Percentiles rank a stretch among this genome's conserved stretches.
Evolutionary conservation across 1,140 invertebrate species (phyloP).

Genomic region (Orchestia grillus): DNA sequence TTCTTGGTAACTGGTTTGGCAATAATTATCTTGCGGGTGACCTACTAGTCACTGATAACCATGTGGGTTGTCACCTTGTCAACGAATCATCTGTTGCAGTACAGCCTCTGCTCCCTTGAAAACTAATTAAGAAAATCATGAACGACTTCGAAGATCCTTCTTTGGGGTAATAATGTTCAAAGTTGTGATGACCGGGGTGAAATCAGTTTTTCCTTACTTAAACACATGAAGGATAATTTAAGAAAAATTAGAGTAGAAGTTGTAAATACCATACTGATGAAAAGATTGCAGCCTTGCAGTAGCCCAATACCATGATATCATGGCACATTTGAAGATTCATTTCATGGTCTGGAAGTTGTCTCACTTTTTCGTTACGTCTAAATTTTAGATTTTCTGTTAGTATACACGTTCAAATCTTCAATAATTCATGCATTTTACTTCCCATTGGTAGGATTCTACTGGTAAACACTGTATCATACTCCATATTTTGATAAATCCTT

Average conservation of each 20-base stretch:
- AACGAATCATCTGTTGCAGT: neutral
- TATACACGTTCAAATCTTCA: neutral
- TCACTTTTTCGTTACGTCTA: neutral
- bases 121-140: neutral
- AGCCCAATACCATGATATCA: neutral
- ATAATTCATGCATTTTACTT: neutral
- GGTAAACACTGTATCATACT: too few relatives aligned
- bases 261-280: neutral
- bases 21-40: too few relatives aligned
- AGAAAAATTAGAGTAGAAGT: too few relatives aligned
- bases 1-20: too few relatives aligned
- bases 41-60: too few relatives aligned
- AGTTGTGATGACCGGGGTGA: neutral
- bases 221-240: neutral
- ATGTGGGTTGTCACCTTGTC: neutral
- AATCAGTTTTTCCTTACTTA: too few relatives aligned
- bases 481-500: too few relatives aligned
- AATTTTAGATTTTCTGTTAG: neutral
- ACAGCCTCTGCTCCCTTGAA: neutral
- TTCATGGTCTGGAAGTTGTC: too few relatives aligned
- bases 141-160: neutral
- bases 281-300: neutral
- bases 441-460: neutral
- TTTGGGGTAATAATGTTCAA: neutral
- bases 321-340: too few relatives aligned